These are phyloP conservation scores for Sinelater perroti DNA, from an alignment of 2,888 invertebrate species.

Conservation along the genomic window DNA sequence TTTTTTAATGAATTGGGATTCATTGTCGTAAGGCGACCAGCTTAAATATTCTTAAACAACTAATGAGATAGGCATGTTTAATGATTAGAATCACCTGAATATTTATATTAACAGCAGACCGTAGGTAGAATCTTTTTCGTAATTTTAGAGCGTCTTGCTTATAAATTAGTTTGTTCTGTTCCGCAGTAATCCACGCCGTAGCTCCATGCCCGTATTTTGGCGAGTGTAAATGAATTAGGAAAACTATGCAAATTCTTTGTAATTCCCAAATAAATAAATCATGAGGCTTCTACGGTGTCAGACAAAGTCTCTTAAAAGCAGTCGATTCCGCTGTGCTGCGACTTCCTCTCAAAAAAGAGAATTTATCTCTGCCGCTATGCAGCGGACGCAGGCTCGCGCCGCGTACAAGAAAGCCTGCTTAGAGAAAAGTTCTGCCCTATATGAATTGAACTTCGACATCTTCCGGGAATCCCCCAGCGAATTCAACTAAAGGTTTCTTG, in stretches of 20 bases:
- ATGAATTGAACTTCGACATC: conserved; percentile 19
- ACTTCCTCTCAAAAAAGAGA: conserved; percentile 14
- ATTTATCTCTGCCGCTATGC: conserved; percentile 5
- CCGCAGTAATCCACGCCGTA: background rate
- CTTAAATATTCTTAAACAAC: too few species aligned
- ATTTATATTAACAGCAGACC: too few species aligned
- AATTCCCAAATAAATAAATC: conserved; percentile 30
- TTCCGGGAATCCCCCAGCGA: conserved; percentile 2
- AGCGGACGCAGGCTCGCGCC: conserved; percentile 1
- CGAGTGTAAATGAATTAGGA: conserved; percentile 7
- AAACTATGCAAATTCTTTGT: conserved; percentile 24
- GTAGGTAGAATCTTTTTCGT: too few species aligned
- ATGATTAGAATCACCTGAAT: too few species aligned
- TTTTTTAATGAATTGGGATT: too few species aligned
- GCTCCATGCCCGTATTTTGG: background rate
- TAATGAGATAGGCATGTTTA: too few species aligned
- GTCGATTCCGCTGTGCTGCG: conserved; percentile 4
- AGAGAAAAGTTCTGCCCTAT: conserved; percentile 10
- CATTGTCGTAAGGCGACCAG: too few species aligned
- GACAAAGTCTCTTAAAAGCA: conserved; percentile 22
- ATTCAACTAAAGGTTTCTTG: conserved; percentile 18
- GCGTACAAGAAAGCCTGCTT: conserved; percentile 11
- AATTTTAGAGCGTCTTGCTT: background rate
- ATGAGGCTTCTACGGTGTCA: conserved; percentile 23
- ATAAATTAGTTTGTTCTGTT: background rate